phyloP scores from a whole-genome alignment of 2,113 vertebrate genomes.

The Astatotilapia flaviijosephi region DNA sequence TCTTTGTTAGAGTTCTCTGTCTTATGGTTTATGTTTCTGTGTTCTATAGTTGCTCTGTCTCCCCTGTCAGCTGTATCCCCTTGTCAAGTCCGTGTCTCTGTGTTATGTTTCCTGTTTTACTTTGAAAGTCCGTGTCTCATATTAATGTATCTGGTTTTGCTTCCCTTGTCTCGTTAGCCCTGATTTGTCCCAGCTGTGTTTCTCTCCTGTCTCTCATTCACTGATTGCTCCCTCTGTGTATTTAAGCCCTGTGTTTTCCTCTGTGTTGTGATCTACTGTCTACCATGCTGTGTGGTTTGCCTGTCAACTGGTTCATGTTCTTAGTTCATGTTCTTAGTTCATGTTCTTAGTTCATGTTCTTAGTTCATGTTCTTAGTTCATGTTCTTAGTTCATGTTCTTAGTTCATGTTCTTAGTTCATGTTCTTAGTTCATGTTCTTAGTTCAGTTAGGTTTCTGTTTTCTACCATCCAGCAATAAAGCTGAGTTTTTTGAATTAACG shows the following conservation, averaged over 20 bases:
- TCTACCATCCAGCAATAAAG: background rate
- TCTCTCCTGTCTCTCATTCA: background rate
- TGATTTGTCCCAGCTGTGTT: background rate
- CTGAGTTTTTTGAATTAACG: background rate
- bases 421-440: background rate
- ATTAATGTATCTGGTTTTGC: background rate
- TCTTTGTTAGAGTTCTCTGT: background rate
- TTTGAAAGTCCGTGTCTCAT: background rate
- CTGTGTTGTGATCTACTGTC: background rate
- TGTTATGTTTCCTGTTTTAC: background rate
- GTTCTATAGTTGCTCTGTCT: background rate
- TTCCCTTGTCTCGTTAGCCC: background rate
- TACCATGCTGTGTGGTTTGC: too few relatives aligned
- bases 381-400: too few relatives aligned
- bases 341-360: too few relatives aligned
- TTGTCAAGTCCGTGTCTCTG: background rate
- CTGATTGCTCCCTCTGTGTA: background rate
- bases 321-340: too few relatives aligned
- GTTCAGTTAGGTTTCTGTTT: background rate
- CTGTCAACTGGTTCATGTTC: too few relatives aligned
- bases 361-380: too few relatives aligned
- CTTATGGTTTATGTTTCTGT: background rate
- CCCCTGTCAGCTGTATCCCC: background rate
- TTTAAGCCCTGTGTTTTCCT: background rate
- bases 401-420: too few relatives aligned